phyloP scores from a whole-genome alignment of 2,797 vertebrate species.

The Oreonectes daqikongensis region DNA sequence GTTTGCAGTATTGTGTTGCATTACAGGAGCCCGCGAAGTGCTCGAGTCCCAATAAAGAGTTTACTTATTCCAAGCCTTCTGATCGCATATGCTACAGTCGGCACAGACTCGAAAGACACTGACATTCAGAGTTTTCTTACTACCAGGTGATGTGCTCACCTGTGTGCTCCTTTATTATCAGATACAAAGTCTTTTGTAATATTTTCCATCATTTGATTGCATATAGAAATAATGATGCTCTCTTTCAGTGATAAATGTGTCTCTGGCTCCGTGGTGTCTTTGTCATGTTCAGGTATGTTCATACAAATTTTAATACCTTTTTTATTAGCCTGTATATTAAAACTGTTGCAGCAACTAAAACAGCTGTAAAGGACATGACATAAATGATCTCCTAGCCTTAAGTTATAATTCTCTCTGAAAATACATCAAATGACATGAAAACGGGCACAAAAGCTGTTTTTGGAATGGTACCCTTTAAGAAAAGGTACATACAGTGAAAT shows the following conservation, averaged over 20 bases:
- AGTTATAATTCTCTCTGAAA: no score
- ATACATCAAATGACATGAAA: not conserved
- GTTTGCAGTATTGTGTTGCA: not conserved
- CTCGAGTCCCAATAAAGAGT: constrained; percentile 13
- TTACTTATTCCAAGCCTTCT: constrained; percentile 31
- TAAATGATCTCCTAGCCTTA: no score
- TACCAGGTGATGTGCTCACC: constrained; percentile 30
- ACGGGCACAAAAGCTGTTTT: no score
- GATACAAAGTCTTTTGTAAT: no score
- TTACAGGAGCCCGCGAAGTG: constrained; percentile 58
- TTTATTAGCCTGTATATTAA: no score
- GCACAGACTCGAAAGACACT: not conserved
- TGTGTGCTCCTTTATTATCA: no score
- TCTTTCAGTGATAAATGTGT: constrained; percentile 48
- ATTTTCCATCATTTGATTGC: no score
- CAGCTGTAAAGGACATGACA: no score
- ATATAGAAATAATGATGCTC: not conserved
- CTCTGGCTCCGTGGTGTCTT: constrained; percentile 49
- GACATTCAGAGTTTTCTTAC: constrained; percentile 32
- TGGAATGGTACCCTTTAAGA: no score
- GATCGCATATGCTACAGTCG: constrained; percentile 28
- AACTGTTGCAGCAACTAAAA: no score
- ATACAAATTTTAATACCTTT: no score
- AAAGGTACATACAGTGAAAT: no score
- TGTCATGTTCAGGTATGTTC: constrained; percentile 63